A percentile compares a stretch with the other conserved stretches of the same genome.
phyloP scores from a whole-genome alignment of 2,113 vertebrate genomes.

The Naja naja region DNA sequence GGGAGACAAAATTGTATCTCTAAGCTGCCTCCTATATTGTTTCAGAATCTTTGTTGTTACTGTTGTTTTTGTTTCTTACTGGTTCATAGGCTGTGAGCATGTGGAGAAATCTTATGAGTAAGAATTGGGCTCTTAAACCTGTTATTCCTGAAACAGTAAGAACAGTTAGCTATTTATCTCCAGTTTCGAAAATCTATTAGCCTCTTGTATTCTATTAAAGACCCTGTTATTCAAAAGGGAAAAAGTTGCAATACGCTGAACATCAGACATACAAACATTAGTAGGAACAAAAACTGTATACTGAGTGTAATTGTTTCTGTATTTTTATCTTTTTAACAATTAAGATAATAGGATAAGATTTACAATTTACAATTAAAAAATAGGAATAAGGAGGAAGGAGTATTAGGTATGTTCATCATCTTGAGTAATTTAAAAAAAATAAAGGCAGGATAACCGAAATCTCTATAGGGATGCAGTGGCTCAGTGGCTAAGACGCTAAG shows the following conservation, averaged over 20 bases:
- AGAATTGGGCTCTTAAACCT: constrained; percentile 69
- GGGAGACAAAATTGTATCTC: constrained; percentile 80
- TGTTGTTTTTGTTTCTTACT: constrained; percentile 54
- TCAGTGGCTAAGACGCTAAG: no score
- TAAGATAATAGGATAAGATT: neutral
- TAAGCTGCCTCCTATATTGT: constrained; percentile 74
- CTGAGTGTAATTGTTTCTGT: neutral
- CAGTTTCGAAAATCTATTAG: neutral
- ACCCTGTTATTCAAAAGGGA: neutral
- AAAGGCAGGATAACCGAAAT: neutral
- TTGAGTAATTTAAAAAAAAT: neutral
- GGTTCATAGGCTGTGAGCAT: constrained; percentile 74
- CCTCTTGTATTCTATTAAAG: constrained; percentile 7
- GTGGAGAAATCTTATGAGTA: constrained; percentile 54
- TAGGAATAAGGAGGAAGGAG: neutral
- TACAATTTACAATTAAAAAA: neutral
- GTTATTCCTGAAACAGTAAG: constrained; percentile 68
- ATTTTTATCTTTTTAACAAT: neutral
- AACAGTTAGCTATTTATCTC: neutral
- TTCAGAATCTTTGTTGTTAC: constrained; percentile 52
- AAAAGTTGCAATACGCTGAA: neutral
- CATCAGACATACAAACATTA: constrained; percentile 9
- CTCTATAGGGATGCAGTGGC: no score
- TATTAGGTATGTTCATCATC: neutral
- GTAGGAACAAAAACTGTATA: neutral